These are phyloP conservation scores for Papilio gigon DNA, from an alignment of 2,888 invertebrate genomes.

Conservation along the genomic window DNA sequence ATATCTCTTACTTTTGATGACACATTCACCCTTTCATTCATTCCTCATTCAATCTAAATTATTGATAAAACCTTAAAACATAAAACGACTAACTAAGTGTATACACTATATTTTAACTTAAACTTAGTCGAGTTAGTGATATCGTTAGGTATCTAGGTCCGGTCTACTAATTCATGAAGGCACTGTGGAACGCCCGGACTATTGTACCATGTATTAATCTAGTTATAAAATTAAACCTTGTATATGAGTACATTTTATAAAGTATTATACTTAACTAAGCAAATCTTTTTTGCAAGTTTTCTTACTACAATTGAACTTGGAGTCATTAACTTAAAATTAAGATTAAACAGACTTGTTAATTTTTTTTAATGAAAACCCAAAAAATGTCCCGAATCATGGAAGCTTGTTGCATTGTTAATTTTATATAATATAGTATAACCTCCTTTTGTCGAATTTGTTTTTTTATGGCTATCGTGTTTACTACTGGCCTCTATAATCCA, in stretches of 20 bases:
- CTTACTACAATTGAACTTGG: not conserved
- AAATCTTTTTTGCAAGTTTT: not conserved
- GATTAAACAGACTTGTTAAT: not conserved
- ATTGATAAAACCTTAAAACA: too few relatives aligned
- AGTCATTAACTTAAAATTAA: not conserved
- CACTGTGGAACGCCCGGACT: conserved; percentile 1
- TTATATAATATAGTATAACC: not conserved
- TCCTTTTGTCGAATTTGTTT: not conserved
- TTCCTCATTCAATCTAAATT: too few relatives aligned
- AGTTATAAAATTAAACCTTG: conserved; percentile 1
- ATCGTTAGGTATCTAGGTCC: not conserved
- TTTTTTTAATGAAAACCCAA: not conserved
- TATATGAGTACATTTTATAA: not conserved
- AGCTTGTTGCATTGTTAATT: not conserved
- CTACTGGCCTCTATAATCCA: too few relatives aligned
- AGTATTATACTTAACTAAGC: not conserved
- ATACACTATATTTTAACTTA: not conserved
- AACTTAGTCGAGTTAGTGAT: not conserved
- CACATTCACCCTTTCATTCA: too few relatives aligned
- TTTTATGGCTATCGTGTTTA: too few relatives aligned
- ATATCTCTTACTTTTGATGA: too few relatives aligned
- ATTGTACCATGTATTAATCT: not conserved
- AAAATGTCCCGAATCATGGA: not conserved
- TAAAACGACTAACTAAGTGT: not conserved
- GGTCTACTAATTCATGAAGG: not conserved